Base-by-base conservation (phyloP, 2,113 vertebrate species). In the Eupsittula cactorum region DNA sequence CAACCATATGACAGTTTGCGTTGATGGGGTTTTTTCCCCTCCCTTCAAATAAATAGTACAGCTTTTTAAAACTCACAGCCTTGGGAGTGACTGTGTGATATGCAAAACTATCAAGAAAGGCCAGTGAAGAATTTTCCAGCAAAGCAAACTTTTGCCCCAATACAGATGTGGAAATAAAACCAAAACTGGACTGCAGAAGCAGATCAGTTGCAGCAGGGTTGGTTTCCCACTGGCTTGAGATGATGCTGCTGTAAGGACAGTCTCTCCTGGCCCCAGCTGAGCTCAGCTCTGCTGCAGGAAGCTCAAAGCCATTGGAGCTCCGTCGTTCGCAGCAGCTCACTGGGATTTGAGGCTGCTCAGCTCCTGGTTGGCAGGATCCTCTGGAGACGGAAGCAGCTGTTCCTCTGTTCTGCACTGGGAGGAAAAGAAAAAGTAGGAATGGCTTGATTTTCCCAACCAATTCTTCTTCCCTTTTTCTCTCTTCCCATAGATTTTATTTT, bases 321-420 rank as follows among this genome's bases (percentile, higher is more conserved):
- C 15, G 3, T 62, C 1, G 0, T 69, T 75, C 17, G 35, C 84
- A 89, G 84, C 28, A 3, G 65, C 57, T 87, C 44, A 0, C 57
- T 2, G 49, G 93, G 94, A 94, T 91, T 82, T 76, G 62, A 79
- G 37, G 73, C 74, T 93, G 81, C 83, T 95, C 55, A 9, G 73
- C 65, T 91, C 21, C 0, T 80, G 93, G 19, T 62, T 91, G 70
- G 11, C 23, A 29, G n/a, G 12, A 69, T 63, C 62, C 95, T 85
- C 91, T 82, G 93, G 96, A 94, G 94, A 73, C 2, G 1, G 47
- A 84, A 47, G n/a, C 89, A 97, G 89, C 77, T 95, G 91, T 68
- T 95, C 57, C 42, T 93, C 80, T 64, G 7, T 63, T 94, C 83
- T 33, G 21, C 75, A 70, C 0, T 31, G 12, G 24, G 18, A 7